Percentiles rank a stretch among this genome's conserved stretches.
Conservation (phyloP, 2,113 vertebrate genomes). For the Castor canadensis region DNA sequence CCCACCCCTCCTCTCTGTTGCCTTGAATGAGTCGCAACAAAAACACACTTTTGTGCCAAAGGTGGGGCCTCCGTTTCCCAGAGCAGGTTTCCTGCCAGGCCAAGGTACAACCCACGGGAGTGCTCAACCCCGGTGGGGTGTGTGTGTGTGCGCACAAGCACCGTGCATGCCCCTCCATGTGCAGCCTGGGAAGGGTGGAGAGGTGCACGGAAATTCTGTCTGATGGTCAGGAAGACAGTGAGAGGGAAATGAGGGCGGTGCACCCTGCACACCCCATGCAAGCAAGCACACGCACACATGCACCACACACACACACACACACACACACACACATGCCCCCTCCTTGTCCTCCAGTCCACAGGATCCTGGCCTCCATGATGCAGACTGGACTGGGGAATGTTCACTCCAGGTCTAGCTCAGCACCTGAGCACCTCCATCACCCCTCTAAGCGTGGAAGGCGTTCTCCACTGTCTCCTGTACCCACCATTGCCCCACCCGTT, state of each 20-base stretch:
- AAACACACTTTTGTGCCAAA: conserved; percentile 53
- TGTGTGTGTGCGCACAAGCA: fast-evolving
- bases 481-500: background rate
- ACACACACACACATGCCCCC: background rate
- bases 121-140: background rate
- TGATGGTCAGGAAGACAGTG: background rate
- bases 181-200: background rate
- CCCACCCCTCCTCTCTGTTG: background rate
- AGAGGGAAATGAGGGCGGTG: background rate
- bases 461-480: background rate
- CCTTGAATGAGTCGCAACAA: conserved; percentile 52
- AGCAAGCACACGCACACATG: no score
- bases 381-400: fast-evolving
- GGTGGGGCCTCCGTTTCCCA: conserved; percentile 53
- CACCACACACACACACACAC: fast-evolving
- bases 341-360: background rate
- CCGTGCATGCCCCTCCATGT: fast-evolving
- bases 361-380: background rate
- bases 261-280: no score
- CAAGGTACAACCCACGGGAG: background rate
- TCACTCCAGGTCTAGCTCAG: fast-evolving
- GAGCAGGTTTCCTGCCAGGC: conserved; percentile 60
- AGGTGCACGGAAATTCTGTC: background rate
- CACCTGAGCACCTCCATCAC: fast-evolving
- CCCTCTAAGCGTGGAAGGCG: background rate